phyloP scores from a whole-genome alignment of 2,888 invertebrate genomes.

The Strigamia maritima region DNA sequence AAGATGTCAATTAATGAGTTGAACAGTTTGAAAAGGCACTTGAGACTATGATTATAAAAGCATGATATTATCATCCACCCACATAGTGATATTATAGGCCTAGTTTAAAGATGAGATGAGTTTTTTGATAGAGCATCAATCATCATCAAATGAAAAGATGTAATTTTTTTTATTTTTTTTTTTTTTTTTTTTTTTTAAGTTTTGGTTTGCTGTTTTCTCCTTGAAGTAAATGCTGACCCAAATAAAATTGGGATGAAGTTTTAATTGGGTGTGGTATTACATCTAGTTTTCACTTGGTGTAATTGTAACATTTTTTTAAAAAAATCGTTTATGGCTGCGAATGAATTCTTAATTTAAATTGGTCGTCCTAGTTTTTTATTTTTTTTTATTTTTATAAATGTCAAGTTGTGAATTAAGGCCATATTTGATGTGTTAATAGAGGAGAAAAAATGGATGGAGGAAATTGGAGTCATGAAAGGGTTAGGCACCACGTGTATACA shows the following conservation, averaged over 20 bases:
- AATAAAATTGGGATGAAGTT: background rate
- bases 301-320: conserved; percentile 9
- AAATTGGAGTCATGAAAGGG: conserved; percentile 15
- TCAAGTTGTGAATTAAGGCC: background rate
- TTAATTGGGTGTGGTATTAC: conserved; percentile 7
- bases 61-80: background rate
- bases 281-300: background rate
- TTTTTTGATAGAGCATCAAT: background rate
- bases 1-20: conserved; percentile 18
- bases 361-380: background rate
- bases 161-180: background rate
- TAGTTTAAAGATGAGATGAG: background rate
- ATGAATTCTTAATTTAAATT: background rate
- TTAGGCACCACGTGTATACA: background rate
- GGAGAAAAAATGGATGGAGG: background rate
- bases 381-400: background rate
- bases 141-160: background rate
- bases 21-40: conserved; percentile 21
- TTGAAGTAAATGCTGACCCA: background rate
- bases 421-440: background rate
- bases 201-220: background rate
- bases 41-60: background rate
- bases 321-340: background rate
- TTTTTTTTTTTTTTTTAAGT: background rate
- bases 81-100: background rate